Evolutionary conservation across 1,140 invertebrate genomes (phyloP).

Genomic region (Aphelenchoides besseyi): DNA sequence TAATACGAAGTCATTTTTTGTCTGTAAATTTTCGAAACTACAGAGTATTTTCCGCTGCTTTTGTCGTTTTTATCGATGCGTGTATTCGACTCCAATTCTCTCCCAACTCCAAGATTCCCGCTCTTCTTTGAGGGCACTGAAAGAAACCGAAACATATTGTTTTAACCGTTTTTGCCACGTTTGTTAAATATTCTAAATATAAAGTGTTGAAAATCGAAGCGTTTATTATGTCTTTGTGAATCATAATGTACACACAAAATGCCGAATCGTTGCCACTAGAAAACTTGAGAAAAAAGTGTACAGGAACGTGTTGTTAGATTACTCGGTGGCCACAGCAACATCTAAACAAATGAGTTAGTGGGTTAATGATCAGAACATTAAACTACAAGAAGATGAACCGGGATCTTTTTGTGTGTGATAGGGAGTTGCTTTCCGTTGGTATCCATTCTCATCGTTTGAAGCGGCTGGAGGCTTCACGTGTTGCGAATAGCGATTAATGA

Average conservation of each 20-base stretch:
- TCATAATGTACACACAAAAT: not conserved
- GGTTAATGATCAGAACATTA: no score
- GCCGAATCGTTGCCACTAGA: no score
- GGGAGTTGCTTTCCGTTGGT: slow-evolving; percentile 20
- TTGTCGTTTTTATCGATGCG: not conserved
- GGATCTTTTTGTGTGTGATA: slow-evolving; percentile 6
- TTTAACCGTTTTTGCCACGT: not conserved
- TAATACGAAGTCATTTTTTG: not conserved
- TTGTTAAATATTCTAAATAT: not conserved
- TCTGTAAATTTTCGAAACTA: slow-evolving; percentile 1
- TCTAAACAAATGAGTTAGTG: no score
- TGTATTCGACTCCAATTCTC: not conserved
- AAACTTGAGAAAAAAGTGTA: no score
- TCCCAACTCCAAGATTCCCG: no score
- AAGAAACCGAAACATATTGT: not conserved
- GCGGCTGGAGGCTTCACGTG: not conserved
- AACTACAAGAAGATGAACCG: no score
- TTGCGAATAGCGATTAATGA: slow-evolving; percentile 10
- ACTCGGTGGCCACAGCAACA: no score
- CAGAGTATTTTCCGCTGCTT: no score
- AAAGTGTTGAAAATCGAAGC: not conserved
- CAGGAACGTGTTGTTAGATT: no score
- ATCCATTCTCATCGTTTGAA: not conserved
- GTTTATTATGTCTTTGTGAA: not conserved
- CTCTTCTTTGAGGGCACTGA: not conserved